Base-by-base conservation (phyloP, 2,888 invertebrate genomes). In the Himalopsyche japonica region DNA sequence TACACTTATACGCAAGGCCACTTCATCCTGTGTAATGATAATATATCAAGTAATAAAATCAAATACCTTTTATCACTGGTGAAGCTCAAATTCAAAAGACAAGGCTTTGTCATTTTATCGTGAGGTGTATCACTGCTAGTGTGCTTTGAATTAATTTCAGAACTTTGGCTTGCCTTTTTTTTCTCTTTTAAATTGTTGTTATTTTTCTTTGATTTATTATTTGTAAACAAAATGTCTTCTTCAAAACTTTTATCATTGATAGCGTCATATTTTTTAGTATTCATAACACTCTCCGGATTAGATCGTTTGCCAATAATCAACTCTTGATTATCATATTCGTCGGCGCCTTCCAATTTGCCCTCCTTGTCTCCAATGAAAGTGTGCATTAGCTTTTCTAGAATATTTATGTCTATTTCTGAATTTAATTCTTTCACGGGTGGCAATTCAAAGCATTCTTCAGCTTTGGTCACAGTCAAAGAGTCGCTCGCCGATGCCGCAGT, bases 401-500 rank as follows among this genome's bases (percentile, higher is more conserved):
- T 91, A 84, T 91, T 90, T 12, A 89, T 89, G 0, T 92, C 90
- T 20, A 93, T 89, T 87, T 93, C 92, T 2, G 89, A 87, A 0
- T 93, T 91, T 0, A 94, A 89, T 5, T 91, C 90, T 87, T 93
- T 92, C 12, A 94, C 91, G 0, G 95, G 93, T 3, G 95, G 95
- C 79, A 95, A 89, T 90, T 87, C 96, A 88, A 94, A 93, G 86
- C 96, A 96, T 89, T 96, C 96, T 88, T 96, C 96, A 0, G 95
- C 96, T 88, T 93, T 93, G 15, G 92, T 90, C 18, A 94, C 88
- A 1, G 91, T 89, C 3, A 91, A 90, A 5, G 90, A 90, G 86
- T 93, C 93, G 0, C 47, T 82, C 37, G 57, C 82, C 10, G 83
- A 90, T 24, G 85, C 86, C 12, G 85, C 77, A 1, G 88, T 80